Base-by-base conservation (phyloP, 2,797 vertebrate genomes). In the Ciconia nigra region DNA sequence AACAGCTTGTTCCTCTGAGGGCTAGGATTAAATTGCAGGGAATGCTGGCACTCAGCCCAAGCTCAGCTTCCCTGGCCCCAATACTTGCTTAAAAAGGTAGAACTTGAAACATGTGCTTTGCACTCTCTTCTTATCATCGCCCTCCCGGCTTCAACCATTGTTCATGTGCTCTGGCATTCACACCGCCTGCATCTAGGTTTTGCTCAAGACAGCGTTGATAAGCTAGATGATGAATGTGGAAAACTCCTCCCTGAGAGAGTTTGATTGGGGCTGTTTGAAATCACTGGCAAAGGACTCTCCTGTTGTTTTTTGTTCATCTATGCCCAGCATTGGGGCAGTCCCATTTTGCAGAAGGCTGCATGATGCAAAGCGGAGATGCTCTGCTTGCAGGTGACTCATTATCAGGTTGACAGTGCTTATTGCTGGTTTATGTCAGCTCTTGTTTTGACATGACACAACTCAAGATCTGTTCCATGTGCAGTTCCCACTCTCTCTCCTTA, bases 1-100 rank as follows among this genome's bases (percentile, higher is more conserved):
- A 97, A 97, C 97, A 97, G 91, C 95, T 97, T 97, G 95, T 77
- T 95, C 92, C 84, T 97, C 95, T 6, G n/a, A 96, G 90, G 95
- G 81, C 82, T 86, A 25, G 90, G 95, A 97, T 96, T 96, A 96
- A 96, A 96, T 97, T 96, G 94, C 95, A 94, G 95, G 89, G 83
- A 96, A 78, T 87, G 66, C 93, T 96, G 95, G 96, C 96, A 84
- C 47, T 67, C 69, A 81, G 96, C 95, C 96, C 94, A 74, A 90
- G 8, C 83, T 90, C 85, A 93, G 91, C 78, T 92, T 93, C 80
- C 65, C 51, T 0, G 0, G 88, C 86, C 88, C 72, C 83, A 83
- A 59, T 87, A 78, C 84, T 97, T 92, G 79, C 92, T 95, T 96
- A 72, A 96, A 97, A 97, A 97, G 95, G 93, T 96, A 97, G 93